A percentile compares a stretch with the other conserved stretches of the same genome.
Evolutionary conservation across 2,113 vertebrate species (phyloP).

Genomic region (Numenius arquata): DNA sequence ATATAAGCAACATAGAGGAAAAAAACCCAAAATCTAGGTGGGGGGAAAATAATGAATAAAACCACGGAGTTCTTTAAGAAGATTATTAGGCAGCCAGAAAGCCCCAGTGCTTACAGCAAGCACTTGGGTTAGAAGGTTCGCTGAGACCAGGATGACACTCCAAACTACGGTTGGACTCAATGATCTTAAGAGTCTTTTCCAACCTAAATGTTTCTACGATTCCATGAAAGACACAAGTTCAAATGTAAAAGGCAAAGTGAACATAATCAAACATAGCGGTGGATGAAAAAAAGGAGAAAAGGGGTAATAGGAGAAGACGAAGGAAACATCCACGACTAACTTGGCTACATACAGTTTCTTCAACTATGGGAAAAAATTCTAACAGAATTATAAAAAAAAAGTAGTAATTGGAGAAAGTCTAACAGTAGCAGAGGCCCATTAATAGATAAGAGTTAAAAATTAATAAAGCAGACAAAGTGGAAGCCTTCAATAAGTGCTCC

Average conservation of each 20-base stretch:
- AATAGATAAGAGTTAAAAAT: conserved; percentile 41
- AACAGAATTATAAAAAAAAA: background rate
- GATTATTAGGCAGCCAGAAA: background rate
- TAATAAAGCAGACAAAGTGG: conserved; percentile 31
- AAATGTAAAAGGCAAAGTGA: background rate
- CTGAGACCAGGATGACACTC: background rate
- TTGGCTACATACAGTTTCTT: background rate
- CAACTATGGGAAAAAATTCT: background rate
- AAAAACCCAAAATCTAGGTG: background rate
- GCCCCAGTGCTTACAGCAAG: background rate
- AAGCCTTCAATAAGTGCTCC: conserved; percentile 49
- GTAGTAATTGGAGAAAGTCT: background rate
- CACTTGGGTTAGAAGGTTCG: background rate
- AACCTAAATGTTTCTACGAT: background rate
- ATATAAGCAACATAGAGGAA: background rate
- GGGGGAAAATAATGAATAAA: background rate
- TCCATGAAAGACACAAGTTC: background rate
- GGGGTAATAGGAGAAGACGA: background rate
- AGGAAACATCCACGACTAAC: background rate
- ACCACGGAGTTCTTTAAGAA: background rate
- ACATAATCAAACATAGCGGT: background rate
- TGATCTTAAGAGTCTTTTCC: background rate
- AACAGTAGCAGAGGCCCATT: background rate
- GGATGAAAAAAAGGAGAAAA: background rate
- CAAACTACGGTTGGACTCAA: background rate